These are phyloP conservation scores for Busseola fusca DNA, from an alignment of 2,888 invertebrate genomes.

Conservation along the genomic window DNA sequence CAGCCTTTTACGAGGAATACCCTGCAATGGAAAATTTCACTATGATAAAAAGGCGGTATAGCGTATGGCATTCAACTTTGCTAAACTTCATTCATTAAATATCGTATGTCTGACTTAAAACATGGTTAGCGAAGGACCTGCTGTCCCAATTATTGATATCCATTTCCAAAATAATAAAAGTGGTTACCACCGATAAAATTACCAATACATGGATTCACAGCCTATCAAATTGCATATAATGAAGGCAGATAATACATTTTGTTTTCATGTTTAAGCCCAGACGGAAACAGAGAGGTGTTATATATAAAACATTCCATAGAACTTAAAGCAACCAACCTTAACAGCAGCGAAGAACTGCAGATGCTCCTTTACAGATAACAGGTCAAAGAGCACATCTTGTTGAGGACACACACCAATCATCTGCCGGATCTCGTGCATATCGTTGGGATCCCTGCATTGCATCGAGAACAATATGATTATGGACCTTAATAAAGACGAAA, in stretches of 20 bases:
- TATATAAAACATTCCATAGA: background rate
- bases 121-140: no score
- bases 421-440: constrained; percentile 93
- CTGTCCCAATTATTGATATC: background rate
- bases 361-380: constrained; percentile 94
- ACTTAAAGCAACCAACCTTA: constrained; percentile 85
- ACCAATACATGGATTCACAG: background rate
- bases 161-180: background rate
- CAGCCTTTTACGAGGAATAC: constrained; percentile 88
- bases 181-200: background rate
- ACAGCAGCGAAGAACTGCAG: constrained; percentile 94
- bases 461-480: constrained; percentile 3
- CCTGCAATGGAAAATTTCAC: constrained; percentile 76
- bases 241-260: no score
- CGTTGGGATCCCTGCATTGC: constrained; percentile 90
- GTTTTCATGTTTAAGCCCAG: background rate
- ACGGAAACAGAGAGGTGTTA: no score
- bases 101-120: background rate
- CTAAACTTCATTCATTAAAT: background rate
- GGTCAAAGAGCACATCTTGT: constrained; percentile 94
- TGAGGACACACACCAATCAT: constrained; percentile 97
- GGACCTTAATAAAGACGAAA: background rate
- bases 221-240: background rate
- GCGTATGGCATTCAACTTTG: background rate
- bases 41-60: no score